These are phyloP conservation scores for Rhopalosiphum maidis DNA, from an alignment of 1,140 invertebrate genomes.

Conservation along the genomic window DNA sequence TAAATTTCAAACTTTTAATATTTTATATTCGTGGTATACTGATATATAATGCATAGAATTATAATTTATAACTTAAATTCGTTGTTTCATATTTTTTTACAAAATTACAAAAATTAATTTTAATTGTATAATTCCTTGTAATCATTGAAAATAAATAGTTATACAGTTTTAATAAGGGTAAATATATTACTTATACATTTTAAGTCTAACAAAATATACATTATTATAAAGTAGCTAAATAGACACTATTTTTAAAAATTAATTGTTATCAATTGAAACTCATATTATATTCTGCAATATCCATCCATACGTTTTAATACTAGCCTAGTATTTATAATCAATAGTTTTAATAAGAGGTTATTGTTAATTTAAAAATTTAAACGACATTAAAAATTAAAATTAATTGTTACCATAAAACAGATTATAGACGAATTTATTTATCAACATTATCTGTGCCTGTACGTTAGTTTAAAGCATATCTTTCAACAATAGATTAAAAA, in stretches of 20 bases:
- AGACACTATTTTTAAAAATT: not conserved
- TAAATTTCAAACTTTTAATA: not conserved
- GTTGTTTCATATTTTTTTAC: not conserved
- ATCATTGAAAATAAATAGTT: not conserved
- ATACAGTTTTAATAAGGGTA: not conserved
- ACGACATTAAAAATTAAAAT: not conserved
- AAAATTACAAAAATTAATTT: not conserved
- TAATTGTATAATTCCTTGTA: not conserved
- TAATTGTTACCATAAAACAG: not conserved
- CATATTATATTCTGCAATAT: not conserved
- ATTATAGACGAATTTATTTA: not conserved
- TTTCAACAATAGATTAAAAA: not conserved
- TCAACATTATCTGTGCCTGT: not conserved
- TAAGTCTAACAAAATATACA: not conserved
- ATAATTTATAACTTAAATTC: not conserved
- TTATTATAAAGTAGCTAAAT: not conserved
- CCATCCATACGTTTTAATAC: not conserved
- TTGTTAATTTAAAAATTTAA: not conserved
- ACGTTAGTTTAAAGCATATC: not conserved
- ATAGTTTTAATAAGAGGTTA: not conserved
- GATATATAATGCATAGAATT: not conserved
- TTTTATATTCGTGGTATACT: not conserved
- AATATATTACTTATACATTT: not conserved
- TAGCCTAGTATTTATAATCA: too few relatives aligned
- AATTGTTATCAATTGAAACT: not conserved